phyloP scores from a whole-genome alignment of 1,140 invertebrate genomes.

The Euura lappo region DNA sequence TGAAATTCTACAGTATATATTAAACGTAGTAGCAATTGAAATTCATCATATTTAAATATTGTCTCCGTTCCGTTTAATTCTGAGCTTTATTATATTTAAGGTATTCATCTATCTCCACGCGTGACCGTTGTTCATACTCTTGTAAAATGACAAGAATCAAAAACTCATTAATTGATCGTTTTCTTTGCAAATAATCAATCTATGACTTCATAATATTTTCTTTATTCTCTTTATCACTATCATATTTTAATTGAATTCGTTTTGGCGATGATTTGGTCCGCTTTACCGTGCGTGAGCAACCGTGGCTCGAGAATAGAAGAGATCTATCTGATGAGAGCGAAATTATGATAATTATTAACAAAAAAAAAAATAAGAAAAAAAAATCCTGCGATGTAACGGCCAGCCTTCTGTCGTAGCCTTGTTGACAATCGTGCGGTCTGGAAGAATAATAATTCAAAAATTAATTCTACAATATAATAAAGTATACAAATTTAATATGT shows the following conservation, averaged over 20 bases:
- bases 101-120: background rate
- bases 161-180: too few relatives aligned
- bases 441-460: constrained; percentile 10
- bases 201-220: background rate
- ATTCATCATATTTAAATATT: background rate
- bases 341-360: background rate
- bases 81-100: background rate
- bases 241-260: background rate
- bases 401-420: background rate
- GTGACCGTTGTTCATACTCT: background rate
- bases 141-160: too few relatives aligned
- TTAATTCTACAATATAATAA: too few relatives aligned
- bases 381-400: background rate
- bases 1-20: too few relatives aligned
- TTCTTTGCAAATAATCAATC: too few relatives aligned
- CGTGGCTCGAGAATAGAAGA: background rate
- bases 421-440: background rate
- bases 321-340: background rate
- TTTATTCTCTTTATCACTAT: background rate
- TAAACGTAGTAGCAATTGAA: background rate
- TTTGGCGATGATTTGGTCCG: background rate
- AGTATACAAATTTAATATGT: too few relatives aligned
- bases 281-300: background rate
- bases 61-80: background rate
- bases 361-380: background rate